phyloP scores from a whole-genome alignment of 2,888 invertebrate species.

The Pachymerium ferrugineum region DNA sequence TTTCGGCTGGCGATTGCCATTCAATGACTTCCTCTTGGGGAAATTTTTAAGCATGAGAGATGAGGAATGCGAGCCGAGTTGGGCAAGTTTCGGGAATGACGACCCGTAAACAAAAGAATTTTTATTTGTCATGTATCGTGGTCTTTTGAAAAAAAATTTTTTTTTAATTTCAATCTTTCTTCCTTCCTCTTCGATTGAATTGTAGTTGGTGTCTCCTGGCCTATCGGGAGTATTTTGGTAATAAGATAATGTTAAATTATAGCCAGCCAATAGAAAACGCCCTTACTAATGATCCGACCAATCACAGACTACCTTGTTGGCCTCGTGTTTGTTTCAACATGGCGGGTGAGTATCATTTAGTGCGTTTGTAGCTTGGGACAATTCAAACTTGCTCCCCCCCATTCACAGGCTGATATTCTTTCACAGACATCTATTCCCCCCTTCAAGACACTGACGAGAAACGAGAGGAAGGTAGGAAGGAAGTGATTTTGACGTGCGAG shows the following conservation, averaged over 20 bases:
- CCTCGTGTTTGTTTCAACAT: conserved; percentile 34
- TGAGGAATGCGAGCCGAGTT: too few species aligned
- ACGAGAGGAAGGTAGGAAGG: conserved; percentile 32
- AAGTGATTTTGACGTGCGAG: conserved; percentile 18
- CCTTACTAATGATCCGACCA: conserved; percentile 30
- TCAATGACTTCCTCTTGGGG: not conserved
- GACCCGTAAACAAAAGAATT: not conserved
- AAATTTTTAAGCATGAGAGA: not conserved
- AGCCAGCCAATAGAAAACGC: conserved; percentile 14
- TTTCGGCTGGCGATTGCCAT: not conserved
- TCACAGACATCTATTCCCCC: conserved; percentile 30
- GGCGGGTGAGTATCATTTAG: conserved; percentile 34
- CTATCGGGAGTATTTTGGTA: conserved; percentile 32
- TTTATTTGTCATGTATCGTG: not conserved
- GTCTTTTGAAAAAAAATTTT: not conserved
- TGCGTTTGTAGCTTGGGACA: conserved; percentile 30
- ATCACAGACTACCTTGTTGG: conserved; percentile 32
- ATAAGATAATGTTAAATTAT: conserved; percentile 33
- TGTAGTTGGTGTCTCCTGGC: conserved; percentile 25
- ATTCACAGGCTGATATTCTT: conserved; percentile 25
- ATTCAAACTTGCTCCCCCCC: conserved; percentile 27
- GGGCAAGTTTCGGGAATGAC: too few species aligned
- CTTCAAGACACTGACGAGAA: conserved; percentile 27
- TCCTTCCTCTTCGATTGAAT: conserved; percentile 31
- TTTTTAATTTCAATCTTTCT: not conserved